Evolutionary conservation across 2,113 vertebrate genomes (phyloP), one percentile per base, ranked within the genome.

Genomic region (Catharus bicknelli): DNA sequence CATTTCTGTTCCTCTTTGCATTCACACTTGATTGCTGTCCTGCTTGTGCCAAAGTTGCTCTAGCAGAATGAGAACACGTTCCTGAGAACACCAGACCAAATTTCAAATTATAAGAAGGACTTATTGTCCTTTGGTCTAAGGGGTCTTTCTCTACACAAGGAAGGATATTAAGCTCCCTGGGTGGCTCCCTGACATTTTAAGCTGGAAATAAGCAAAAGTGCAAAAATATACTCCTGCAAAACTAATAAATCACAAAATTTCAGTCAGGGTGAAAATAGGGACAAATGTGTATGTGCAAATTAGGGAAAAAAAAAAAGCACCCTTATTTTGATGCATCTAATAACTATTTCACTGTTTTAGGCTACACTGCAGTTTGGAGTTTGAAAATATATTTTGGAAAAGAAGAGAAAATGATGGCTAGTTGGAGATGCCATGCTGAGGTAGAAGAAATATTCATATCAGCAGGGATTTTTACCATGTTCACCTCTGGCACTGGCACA

Each of bases 241-340:
- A 62, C 4, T 10, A 73, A 38, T 22, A 48, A 47, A 27, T 25
- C 61, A 47, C 18, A 68, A 75, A 48, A 77, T 20, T 42, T 80
- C 59, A 51, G 5, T 9, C 34, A 74, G 42, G 11, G 13, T 80
- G 47, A 74, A 86, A 80, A 34, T 3, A 62, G 4, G 2, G 6
- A 23, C 2, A 2, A 10, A 2, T 5, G 1, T 6, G 2, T 26
- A 4, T n/a, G 15, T 5, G 5, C 2, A 69, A 80, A 78, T 50
- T 32, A 2, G 3, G 51, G 27, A 7, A 13, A 18, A n/a, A 30
- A 18, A n/a, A 36, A 36, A n/a, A 4, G 0, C 8, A 15, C 2
- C 3, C 11, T 69, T 16, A 36, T 48, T 80, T 59, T 25, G 11
- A 5, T 15, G 20, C 16, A 68, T 11, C 26, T 80, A 29, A 59